Percentiles rank a stretch among this genome's conserved stretches.
These are phyloP conservation scores for Gallinago paraguaiae DNA, from an alignment of 2,113 vertebrate species.

Conservation along the genomic window DNA sequence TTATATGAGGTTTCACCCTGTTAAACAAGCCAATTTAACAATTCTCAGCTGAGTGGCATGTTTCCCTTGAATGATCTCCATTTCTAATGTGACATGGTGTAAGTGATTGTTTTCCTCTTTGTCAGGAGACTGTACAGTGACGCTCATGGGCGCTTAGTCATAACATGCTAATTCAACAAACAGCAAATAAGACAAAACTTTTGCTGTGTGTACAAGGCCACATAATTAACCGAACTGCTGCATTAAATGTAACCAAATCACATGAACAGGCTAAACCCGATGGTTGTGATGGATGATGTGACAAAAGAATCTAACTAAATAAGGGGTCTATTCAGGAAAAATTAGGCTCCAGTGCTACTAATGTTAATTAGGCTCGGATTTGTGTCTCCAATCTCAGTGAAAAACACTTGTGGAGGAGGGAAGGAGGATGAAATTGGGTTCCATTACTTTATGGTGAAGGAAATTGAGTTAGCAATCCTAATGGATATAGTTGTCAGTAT, in stretches of 20 bases:
- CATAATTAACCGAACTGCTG: background rate
- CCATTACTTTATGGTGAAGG: background rate
- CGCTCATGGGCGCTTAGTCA: background rate
- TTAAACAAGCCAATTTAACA: background rate
- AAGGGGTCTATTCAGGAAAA: constrained; percentile 8
- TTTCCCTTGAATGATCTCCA: background rate
- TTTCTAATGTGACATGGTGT: background rate
- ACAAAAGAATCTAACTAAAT: constrained; percentile 27
- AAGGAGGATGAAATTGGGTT: background rate
- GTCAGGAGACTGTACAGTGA: background rate
- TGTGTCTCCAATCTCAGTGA: background rate
- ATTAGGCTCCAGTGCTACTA: background rate
- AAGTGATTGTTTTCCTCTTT: background rate
- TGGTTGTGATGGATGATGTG: constrained; percentile 35
- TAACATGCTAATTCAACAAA: constrained; percentile 13
- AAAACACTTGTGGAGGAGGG: background rate
- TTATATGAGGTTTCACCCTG: background rate
- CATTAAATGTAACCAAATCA: background rate
- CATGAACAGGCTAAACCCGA: background rate
- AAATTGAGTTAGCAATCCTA: background rate
- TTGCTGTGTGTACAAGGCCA: background rate
- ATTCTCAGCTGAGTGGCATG: background rate
- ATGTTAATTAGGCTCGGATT: background rate
- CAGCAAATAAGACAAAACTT: background rate
- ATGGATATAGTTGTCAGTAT: background rate